Conservation (phyloP, 2,888 invertebrate genomes). For the Mythimna impura region DNA sequence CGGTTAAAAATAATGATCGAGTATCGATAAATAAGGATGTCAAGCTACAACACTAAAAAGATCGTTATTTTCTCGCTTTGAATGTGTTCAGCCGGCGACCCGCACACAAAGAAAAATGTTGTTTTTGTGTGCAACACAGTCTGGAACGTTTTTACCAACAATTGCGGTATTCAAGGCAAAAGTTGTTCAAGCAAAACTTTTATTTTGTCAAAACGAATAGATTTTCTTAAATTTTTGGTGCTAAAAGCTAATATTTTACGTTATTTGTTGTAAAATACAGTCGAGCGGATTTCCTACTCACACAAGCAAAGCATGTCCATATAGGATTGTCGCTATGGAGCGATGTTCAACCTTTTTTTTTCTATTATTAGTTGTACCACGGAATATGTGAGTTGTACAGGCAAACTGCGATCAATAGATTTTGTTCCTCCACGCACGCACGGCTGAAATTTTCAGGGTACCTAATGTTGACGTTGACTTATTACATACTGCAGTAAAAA, state of each 20-base stretch:
- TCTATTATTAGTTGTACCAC: slow-evolving; percentile 43
- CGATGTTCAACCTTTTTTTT: slow-evolving; percentile 58
- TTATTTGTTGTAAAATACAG: slow-evolving; percentile 5
- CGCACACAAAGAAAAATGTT: slow-evolving; percentile 59
- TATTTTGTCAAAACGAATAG: slow-evolving; percentile 7
- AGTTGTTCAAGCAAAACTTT: slow-evolving; percentile 8
- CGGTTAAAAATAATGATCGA: neutral
- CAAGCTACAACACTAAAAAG: slow-evolving; percentile 67
- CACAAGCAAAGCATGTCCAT: slow-evolving; percentile 48
- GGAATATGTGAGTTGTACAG: no score
- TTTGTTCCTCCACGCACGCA: slow-evolving; percentile 31
- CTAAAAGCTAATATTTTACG: neutral
- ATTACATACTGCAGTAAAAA: neutral
- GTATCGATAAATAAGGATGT: slow-evolving; percentile 36
- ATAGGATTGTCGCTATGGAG: slow-evolving; percentile 26
- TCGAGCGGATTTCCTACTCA: slow-evolving; percentile 53
- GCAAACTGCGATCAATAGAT: slow-evolving; percentile 53
- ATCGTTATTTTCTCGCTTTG: slow-evolving; percentile 70
- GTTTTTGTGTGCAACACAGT: slow-evolving; percentile 61
- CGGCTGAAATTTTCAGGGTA: slow-evolving; percentile 16
- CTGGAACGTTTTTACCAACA: slow-evolving; percentile 61
- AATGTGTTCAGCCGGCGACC: slow-evolving; percentile 58
- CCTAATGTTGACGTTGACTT: slow-evolving; percentile 10
- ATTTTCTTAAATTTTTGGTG: neutral
- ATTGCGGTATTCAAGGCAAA: slow-evolving; percentile 38